These are phyloP conservation scores for Ptychodera flava DNA, from an alignment of 35 echinoderm and acorn worm species.

Conservation along the genomic window DNA sequence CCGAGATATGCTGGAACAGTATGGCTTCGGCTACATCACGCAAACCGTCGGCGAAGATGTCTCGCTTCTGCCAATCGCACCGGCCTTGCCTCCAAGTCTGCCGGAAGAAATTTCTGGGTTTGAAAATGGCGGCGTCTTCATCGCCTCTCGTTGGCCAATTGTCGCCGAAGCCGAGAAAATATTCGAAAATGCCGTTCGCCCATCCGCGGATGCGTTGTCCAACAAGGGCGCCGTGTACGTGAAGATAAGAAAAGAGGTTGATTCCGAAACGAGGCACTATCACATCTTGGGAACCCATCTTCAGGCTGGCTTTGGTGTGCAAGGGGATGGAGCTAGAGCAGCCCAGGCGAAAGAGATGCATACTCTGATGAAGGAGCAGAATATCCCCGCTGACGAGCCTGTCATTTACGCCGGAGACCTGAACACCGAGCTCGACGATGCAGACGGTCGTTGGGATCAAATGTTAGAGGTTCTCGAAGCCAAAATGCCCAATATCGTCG, in stretches of 20 bases:
- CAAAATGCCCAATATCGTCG: constrained; percentile 35
- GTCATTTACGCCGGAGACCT: constrained; percentile 63
- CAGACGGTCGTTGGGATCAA: constrained; percentile 6
- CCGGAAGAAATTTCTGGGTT: neutral
- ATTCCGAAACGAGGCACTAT: constrained; percentile 37
- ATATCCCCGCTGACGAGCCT: constrained; percentile 35
- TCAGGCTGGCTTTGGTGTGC: constrained; percentile 24
- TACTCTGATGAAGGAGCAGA: constrained; percentile 27
- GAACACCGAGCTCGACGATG: constrained; percentile 19
- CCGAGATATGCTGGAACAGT: constrained; percentile 49
- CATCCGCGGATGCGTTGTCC: constrained; percentile 17
- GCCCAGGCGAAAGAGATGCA: constrained; percentile 51
- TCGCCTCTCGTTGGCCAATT: constrained; percentile 67
- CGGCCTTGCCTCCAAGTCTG: constrained; percentile 7
- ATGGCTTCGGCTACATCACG: constrained; percentile 61
- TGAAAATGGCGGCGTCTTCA: constrained; percentile 87
- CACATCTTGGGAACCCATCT: constrained; percentile 60
- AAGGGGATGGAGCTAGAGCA: constrained; percentile 27
- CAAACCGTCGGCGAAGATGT: constrained; percentile 40
- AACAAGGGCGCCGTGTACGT: constrained; percentile 39
- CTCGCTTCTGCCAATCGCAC: constrained; percentile 23
- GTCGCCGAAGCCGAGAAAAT: constrained; percentile 32
- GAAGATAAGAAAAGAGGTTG: constrained; percentile 30
- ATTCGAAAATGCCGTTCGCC: constrained; percentile 7
- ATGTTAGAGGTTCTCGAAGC: constrained; percentile 47